These are phyloP conservation scores for Cyclophora albipunctata DNA, from an alignment of 2,888 invertebrate species.

Conservation along the genomic window DNA sequence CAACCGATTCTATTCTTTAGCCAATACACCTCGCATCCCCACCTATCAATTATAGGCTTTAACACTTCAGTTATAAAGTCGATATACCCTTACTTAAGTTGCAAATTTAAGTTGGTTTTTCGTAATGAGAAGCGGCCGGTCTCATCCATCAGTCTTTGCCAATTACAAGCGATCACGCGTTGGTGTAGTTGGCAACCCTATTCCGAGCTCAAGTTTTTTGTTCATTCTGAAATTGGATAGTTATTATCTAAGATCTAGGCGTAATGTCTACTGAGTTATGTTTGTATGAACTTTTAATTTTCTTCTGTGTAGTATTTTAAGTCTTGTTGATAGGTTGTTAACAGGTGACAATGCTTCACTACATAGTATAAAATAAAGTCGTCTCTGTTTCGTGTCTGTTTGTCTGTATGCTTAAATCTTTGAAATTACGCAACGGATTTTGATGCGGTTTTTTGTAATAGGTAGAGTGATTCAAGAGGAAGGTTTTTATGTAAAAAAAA, in stretches of 20 bases:
- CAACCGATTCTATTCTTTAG: constrained; percentile 28
- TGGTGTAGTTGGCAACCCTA: constrained; percentile 51
- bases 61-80: too few species aligned
- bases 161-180: constrained; percentile 68
- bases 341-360: too few species aligned
- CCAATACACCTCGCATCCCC: constrained; percentile 2
- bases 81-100: background rate
- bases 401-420: too few species aligned
- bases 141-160: constrained; percentile 43
- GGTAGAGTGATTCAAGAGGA: too few species aligned
- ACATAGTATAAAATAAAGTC: too few species aligned
- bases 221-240: constrained; percentile 19
- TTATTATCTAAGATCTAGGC: background rate
- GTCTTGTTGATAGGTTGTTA: background rate
- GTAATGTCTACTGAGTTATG: background rate
- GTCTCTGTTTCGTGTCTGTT: too few species aligned
- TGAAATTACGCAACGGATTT: too few species aligned
- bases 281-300: background rate
- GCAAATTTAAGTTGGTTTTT: constrained; percentile 27
- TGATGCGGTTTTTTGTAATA: too few species aligned
- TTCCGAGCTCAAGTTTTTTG: constrained; percentile 28
- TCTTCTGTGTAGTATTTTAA: background rate
- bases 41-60: constrained; percentile 4
- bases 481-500: too few species aligned
- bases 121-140: constrained; percentile 42